Evolutionary conservation across 2,888 invertebrate genomes (phyloP).

Genomic region (Dioctria rufipes): DNA sequence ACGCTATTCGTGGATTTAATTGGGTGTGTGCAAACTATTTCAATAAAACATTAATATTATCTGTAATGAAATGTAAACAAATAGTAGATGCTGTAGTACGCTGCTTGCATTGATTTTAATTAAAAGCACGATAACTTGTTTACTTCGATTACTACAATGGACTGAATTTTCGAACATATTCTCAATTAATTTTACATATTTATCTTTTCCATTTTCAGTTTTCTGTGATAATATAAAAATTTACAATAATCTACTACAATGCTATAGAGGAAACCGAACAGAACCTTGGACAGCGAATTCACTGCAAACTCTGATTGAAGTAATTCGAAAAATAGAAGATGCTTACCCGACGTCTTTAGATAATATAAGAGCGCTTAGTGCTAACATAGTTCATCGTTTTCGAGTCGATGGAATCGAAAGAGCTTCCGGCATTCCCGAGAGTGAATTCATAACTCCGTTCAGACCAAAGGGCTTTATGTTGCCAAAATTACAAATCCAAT

Average conservation of each 20-base stretch:
- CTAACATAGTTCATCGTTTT: constrained; percentile 73
- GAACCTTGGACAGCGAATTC: constrained; percentile 74
- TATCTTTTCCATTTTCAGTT: constrained; percentile 43
- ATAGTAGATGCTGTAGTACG: too few relatives aligned
- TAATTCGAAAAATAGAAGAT: constrained; percentile 76
- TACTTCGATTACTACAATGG: too few relatives aligned
- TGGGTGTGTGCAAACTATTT: too few relatives aligned
- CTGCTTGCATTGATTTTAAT: too few relatives aligned
- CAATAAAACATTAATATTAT: too few relatives aligned
- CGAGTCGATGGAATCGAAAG: constrained; percentile 77
- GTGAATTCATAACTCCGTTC: constrained; percentile 74
- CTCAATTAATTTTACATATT: neutral
- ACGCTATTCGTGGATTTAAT: too few relatives aligned
- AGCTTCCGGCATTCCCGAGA: constrained; percentile 70
- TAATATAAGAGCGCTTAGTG: constrained; percentile 74
- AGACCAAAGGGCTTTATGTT: constrained; percentile 76
- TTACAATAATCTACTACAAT: constrained; percentile 75
- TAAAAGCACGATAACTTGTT: too few relatives aligned
- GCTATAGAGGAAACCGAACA: constrained; percentile 74
- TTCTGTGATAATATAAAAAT: constrained; percentile 66
- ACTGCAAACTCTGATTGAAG: constrained; percentile 75
- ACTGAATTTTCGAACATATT: too few relatives aligned
- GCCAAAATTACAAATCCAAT: constrained; percentile 75
- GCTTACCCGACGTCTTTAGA: constrained; percentile 72
- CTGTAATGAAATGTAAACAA: too few relatives aligned